Percentiles rank a stretch among this genome's conserved stretches.
Evolutionary conservation across 2,113 vertebrate genomes (phyloP).

Genomic region (Paradoxurus hermaphroditus): DNA sequence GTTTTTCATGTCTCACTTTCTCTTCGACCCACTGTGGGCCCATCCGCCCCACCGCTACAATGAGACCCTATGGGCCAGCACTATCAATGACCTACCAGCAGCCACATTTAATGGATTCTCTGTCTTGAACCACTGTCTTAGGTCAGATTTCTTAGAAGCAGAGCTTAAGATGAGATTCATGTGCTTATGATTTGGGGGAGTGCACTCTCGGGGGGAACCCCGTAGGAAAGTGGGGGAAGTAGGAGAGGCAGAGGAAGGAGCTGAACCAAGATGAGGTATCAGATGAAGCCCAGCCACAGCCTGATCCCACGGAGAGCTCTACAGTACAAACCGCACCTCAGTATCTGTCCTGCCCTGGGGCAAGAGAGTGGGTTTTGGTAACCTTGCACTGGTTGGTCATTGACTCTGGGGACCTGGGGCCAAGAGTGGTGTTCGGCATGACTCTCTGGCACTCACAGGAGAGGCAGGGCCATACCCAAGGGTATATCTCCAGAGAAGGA

Average conservation of each 20-base stretch:
- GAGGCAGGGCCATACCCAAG: not conserved
- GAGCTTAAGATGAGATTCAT: not conserved
- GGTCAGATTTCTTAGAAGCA: not conserved
- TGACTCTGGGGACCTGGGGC: not conserved
- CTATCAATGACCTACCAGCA: no score
- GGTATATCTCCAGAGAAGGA: not conserved
- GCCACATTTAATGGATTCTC: not conserved
- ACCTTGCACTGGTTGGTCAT: not conserved
- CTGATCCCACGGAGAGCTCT: not conserved
- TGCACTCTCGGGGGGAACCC: no score
- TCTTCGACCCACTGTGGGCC: rapidly evolving
- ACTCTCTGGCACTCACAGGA: not conserved
- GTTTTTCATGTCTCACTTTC: not conserved
- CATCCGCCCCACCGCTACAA: not conserved
- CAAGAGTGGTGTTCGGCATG: no score
- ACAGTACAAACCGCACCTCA: not conserved
- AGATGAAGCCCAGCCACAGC: not conserved
- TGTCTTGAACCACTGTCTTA: not conserved
- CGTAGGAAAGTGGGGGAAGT: no score
- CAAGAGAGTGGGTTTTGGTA: not conserved
- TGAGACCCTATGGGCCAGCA: not conserved
- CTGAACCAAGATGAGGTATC: not conserved
- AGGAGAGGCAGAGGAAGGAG: not conserved
- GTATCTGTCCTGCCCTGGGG: not conserved
- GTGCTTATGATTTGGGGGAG: not conserved